phyloP scores from a whole-genome alignment of 2,797 vertebrate genomes.

The Enteromius anoplus region DNA sequence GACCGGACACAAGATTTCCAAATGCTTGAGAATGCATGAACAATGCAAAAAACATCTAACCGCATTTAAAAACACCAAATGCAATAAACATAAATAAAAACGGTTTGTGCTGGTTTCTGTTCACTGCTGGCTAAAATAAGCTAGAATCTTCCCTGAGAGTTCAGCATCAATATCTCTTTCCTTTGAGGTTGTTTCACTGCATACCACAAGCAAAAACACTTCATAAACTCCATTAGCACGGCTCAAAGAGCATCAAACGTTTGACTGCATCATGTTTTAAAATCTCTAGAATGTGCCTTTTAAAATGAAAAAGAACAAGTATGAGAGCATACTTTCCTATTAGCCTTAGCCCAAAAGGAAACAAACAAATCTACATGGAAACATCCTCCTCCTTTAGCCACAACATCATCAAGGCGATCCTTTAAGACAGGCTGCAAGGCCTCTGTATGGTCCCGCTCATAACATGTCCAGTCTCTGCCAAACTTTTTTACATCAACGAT shows the following conservation, averaged over 20 bases:
- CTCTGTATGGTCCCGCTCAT: slow-evolving; percentile 33
- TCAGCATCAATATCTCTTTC: not conserved
- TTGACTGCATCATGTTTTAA: slow-evolving; percentile 29
- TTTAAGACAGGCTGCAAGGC: slow-evolving; percentile 54
- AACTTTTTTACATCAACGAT: not conserved
- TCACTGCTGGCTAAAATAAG: not conserved
- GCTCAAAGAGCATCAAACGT: slow-evolving; percentile 25
- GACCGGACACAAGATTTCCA: not conserved
- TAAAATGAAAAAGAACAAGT: slow-evolving; percentile 15
- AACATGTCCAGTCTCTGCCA: not conserved
- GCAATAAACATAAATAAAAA: not conserved
- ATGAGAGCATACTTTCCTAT: slow-evolving; percentile 14
- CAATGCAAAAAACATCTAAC: not conserved
- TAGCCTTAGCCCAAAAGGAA: slow-evolving; percentile 24
- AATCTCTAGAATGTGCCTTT: not conserved
- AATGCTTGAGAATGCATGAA: not conserved
- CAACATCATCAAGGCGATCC: slow-evolving; percentile 48
- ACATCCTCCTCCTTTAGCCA: slow-evolving; percentile 42
- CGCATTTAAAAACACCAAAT: not conserved
- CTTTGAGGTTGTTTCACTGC: not conserved
- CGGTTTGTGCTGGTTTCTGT: not conserved
- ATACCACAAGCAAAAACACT: not conserved
- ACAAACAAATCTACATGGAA: slow-evolving; percentile 40
- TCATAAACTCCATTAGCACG: slow-evolving; percentile 7
- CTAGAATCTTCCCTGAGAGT: not conserved